phyloP scores from a whole-genome alignment of 1,140 invertebrate genomes.

The Atopsyche davidsoni region DNA sequence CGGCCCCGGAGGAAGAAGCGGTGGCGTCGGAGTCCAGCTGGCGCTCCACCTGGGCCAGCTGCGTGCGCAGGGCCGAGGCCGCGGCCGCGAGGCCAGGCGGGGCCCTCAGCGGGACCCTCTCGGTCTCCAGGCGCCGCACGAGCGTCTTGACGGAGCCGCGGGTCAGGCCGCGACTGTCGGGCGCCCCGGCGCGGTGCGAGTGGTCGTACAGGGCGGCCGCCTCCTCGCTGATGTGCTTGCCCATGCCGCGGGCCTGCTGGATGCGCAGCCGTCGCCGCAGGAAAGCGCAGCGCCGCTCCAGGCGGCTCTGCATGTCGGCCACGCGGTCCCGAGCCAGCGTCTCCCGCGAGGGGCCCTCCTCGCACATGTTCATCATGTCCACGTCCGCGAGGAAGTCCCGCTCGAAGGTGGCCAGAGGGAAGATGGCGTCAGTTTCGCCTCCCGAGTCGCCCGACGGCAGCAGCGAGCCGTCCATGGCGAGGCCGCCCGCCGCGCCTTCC shows the following conservation, averaged over 20 bases:
- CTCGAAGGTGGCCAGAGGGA: slow-evolving; percentile 54
- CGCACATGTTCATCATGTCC: slow-evolving; percentile 34
- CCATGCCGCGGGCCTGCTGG: slow-evolving; percentile 64
- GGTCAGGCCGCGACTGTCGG: slow-evolving; percentile 36
- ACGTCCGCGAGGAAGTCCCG: slow-evolving; percentile 51
- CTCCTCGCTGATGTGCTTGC: slow-evolving; percentile 70
- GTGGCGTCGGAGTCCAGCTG: slow-evolving; percentile 88
- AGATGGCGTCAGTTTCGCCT: slow-evolving; percentile 51
- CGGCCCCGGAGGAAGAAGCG: slow-evolving; percentile 86
- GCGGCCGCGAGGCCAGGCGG: slow-evolving; percentile 52
- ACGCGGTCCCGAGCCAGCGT: slow-evolving; percentile 39
- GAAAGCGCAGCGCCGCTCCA: slow-evolving; percentile 63
- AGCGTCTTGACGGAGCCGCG: slow-evolving; percentile 32
- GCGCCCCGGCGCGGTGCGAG: slow-evolving; percentile 62
- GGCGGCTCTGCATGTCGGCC: slow-evolving; percentile 53
- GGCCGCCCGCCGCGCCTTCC: slow-evolving; percentile 46
- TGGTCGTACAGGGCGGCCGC: slow-evolving; percentile 65
- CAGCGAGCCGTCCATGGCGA: slow-evolving; percentile 27
- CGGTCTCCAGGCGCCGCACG: slow-evolving; percentile 44
- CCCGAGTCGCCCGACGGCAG: slow-evolving; percentile 35
- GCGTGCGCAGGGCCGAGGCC: slow-evolving; percentile 61
- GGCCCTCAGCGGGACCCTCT: slow-evolving; percentile 40
- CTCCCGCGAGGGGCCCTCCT: slow-evolving; percentile 30
- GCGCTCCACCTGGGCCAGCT: slow-evolving; percentile 63
- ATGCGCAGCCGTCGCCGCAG: slow-evolving; percentile 67